Base-by-base conservation (phyloP, 2,797 vertebrate genomes). In the Sebastes cheni region DNA sequence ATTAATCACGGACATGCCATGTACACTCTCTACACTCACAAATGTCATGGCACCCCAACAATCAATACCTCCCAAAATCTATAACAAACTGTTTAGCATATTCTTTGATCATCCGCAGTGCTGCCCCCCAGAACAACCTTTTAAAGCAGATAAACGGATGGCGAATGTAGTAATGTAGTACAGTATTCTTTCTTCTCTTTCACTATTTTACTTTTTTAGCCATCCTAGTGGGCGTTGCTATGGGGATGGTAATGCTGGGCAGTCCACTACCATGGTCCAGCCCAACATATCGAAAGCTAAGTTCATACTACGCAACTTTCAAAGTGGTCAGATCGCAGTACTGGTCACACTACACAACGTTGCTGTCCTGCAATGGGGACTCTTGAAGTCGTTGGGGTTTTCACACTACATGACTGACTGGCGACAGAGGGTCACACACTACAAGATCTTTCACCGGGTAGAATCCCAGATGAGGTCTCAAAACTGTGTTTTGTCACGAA, bases 41-140 rank as follows among this genome's bases (percentile, higher is more conserved):
- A 80, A 80, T 85, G 75, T 79, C 67, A 76, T 72, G 10, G 75
- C 50, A 62, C 22, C 22, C 29, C 32, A 58, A 39, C 27, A 71
- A 88, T 90, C 91, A 90, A 91, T 92, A 83, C 22, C 46, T 74
- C 34, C 73, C 30, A 75, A 90, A 89, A 89, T 87, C 87, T 32
- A 90, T 89, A 82, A 46, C 11, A 67, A 88, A 62, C 75, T 67
- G 54, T 78, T 91, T 80, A 82, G 78, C 80, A 89, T 89, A 77
- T 85, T 75, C 74, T 77, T 82, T 83, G 64, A 86, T 84, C 71
- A 83, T 81, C 65, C 65, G 66, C 42, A 79, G 52, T 66, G 70
- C 58, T 71, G 77, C 39, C 36, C 72, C 72, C 78, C 71, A 61
- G 73, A 88, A 62, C 36, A 76, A 85, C 77, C 60, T 72, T 83